A percentile compares a stretch with the other conserved stretches of the same genome.
These are phyloP conservation scores for Chondrosia reniformis DNA, from an alignment of 37 sponge, comb jelly and placozoan genomes.

Conservation along the genomic window DNA sequence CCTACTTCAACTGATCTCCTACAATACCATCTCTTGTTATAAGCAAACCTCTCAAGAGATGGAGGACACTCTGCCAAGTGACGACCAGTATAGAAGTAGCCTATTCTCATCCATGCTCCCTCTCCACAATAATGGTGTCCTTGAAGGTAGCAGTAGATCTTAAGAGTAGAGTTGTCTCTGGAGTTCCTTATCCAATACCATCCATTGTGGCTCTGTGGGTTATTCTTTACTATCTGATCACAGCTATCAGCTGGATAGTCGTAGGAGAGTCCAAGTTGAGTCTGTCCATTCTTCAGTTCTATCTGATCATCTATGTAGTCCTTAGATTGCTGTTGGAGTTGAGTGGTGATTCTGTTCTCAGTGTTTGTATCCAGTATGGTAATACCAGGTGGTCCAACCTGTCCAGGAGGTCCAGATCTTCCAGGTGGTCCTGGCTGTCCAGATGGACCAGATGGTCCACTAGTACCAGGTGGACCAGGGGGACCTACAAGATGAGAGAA, in stretches of 20 bases:
- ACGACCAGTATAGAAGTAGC: neutral
- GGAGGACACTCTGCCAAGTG: neutral
- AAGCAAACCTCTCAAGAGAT: neutral
- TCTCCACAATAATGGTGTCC: conserved; percentile 14
- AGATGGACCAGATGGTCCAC: neutral
- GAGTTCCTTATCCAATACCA: neutral
- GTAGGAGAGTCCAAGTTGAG: too few species aligned
- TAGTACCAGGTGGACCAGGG: neutral
- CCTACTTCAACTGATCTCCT: neutral
- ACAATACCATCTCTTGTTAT: neutral
- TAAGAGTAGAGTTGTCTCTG: neutral
- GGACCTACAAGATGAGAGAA: too few species aligned
- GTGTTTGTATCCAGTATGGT: neutral
- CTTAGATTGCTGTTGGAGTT: neutral
- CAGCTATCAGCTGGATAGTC: neutral
- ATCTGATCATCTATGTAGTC: too few species aligned
- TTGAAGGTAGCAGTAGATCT: neutral
- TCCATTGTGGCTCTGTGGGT: neutral
- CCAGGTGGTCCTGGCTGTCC: neutral
- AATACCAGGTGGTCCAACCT: neutral
- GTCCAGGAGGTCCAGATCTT: too few species aligned
- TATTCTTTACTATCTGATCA: neutral
- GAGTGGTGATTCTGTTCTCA: neutral
- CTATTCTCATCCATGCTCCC: conserved; percentile 20
- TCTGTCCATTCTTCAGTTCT: too few species aligned